Evolutionary conservation across 2,113 vertebrate species (phyloP), one percentile per base, ranked within the genome.

Genomic region (Psilopogon haemacephalus): DNA sequence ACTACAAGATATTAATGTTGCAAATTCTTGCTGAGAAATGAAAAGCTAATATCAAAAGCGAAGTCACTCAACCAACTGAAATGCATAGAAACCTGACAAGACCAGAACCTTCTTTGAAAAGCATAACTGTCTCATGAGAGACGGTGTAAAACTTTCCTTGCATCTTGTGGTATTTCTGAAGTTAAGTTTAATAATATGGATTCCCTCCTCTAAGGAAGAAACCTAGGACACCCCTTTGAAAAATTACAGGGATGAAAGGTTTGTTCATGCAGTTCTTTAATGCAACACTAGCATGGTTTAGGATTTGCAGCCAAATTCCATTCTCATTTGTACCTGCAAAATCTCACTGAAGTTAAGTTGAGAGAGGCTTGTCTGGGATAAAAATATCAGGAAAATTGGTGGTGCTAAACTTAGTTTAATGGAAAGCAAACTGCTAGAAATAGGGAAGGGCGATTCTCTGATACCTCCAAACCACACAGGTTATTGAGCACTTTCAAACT

Each of bases 311-410:
- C 28, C 73, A 33, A 87, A 68, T 87, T 85, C 7, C 38, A 1
- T 65, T 73, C 40, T 82, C 32, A 30, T 92, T 96, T 86, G 77
- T 59, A 94, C 77, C 67, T 82, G 68, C 80, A 46, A 10, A 83
- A 54, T 85, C 75, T 71, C 64, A 77, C 11, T 68, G 33, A 81
- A 86, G 23, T 17, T 71, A 74, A 81, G 95, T 9, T 84, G 52
- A 86, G 89, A 78, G 21, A 54, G 6, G 44, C 64, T 86, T 63
- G 8, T 30, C 14, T 50, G 54, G 33, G 76, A 84, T 85, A 94
- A 97, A 96, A 96, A 84, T 93, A 93, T 30, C 50, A 63, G 27
- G 59, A 91, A 89, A 84, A 88, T 24, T 59, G 5, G 40, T 58
- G 27, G 14, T 50, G 44, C 74, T 88, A 78, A 77, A 71, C 52